Percentiles rank a stretch among this genome's conserved stretches.
Conservation (phyloP, 2,888 invertebrate genomes). For the Allophyes oxyacanthae region DNA sequence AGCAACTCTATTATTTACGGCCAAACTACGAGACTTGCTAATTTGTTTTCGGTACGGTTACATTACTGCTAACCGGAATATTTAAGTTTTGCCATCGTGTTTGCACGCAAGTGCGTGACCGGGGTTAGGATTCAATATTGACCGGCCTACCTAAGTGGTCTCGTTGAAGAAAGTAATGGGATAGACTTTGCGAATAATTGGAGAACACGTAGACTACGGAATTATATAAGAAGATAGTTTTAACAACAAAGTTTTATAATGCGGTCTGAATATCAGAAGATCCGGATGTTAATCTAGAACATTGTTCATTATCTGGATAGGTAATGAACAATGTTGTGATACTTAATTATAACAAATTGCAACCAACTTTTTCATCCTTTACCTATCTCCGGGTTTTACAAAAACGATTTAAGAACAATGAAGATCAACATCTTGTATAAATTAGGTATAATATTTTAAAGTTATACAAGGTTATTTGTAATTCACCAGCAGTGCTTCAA, state of each 20-base stretch:
- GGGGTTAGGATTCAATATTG: constrained; percentile 30
- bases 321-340: not conserved
- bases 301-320: too few relatives aligned
- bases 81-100: constrained; percentile 44
- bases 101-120: constrained; percentile 45
- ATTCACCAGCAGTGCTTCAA: too few relatives aligned
- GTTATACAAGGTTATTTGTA: too few relatives aligned
- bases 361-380: too few relatives aligned
- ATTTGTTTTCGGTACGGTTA: constrained; percentile 38
- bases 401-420: too few relatives aligned
- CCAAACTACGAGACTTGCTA: constrained; percentile 26
- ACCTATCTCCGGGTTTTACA: too few relatives aligned
- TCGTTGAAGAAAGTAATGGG: constrained; percentile 14
- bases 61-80: constrained; percentile 36
- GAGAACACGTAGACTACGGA: not conserved
- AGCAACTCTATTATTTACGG: constrained; percentile 37
- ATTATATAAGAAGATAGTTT: constrained; percentile 5
- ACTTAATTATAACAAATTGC: too few relatives aligned
- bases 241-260: not conserved
- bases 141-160: constrained; percentile 11
- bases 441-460: too few relatives aligned
- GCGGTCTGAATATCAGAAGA: not conserved
- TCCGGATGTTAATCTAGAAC: too few relatives aligned
- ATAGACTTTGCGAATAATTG: constrained; percentile 19
- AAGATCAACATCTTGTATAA: too few relatives aligned